phyloP scores from a whole-genome alignment of 2,888 invertebrate species.

The Erebia ligea region DNA sequence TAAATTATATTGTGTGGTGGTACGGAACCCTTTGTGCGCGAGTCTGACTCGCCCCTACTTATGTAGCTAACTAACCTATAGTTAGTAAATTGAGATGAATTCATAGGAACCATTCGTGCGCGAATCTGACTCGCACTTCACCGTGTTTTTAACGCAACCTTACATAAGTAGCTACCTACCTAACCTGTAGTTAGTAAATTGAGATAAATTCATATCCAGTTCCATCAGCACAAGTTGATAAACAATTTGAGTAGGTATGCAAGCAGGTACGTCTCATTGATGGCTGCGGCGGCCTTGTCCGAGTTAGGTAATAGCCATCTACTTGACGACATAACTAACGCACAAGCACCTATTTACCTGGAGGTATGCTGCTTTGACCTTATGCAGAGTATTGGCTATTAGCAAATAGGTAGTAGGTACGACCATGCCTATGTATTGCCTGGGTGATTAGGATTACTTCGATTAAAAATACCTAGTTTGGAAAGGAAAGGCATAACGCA shows the following conservation, averaged over 20 bases:
- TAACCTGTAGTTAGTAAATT: not conserved
- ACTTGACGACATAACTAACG: slow-evolving; percentile 27
- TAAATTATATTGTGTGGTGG: no score
- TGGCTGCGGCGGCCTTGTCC: slow-evolving; percentile 30
- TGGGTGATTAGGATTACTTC: not conserved
- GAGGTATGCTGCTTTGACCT: slow-evolving; percentile 6
- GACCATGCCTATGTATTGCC: not conserved
- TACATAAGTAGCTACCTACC: no score
- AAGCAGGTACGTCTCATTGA: slow-evolving; percentile 3
- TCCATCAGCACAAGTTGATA: slow-evolving; percentile 20
- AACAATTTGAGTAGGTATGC: slow-evolving; percentile 9
- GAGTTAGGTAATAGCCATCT: slow-evolving; percentile 31
- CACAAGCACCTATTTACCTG: slow-evolving; percentile 5
- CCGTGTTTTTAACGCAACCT: no score
- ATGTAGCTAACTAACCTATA: no score
- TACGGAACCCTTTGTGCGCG: no score
- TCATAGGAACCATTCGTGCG: not conserved
- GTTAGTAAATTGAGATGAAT: not conserved
- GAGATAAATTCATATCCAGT: slow-evolving; percentile 13
- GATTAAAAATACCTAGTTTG: not conserved
- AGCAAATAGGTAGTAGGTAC: not conserved
- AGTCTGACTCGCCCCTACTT: no score
- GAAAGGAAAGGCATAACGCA: not conserved
- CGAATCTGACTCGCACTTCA: no score
- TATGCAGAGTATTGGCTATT: not conserved